Base-by-base conservation (phyloP, 2,888 invertebrate species). In the Drosophila melanocephala region DNA sequence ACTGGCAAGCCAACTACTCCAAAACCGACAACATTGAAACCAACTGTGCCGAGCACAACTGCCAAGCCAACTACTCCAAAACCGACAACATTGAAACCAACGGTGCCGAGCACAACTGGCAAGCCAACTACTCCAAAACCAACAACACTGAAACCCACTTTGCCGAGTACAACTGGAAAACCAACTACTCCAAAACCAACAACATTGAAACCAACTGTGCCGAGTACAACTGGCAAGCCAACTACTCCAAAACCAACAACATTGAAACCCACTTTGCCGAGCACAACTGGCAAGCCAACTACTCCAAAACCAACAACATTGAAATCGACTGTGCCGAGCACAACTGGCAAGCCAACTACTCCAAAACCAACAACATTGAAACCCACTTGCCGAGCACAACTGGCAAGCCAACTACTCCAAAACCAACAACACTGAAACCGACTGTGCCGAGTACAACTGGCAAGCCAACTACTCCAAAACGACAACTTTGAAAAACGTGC, bases 391-490 rank as follows among this genome's bases (percentile, higher is more conserved):
- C 16, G 4, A 50, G 26, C 26, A 32, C 16, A 1, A 44, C 56
- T 2, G 35, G 16, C 2, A 5, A 35, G 33, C 30, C n/a, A 0
- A 64, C 12, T 5, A 62, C 63, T 0, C 37, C 26, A 22, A 14
- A 35, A 12, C 39, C 16, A 3, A 51, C 72, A 7, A 69, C 72
- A 0, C 0, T 9, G 1, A 71, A 60, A 32, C 50, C 72, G 19
- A 63, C 51, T 2, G 5, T 26, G 26, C 26, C 26, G 26, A 26
- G 26, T 0, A 50, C 50, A 28, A 50, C 50, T 7, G 1, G 6
- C 0, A 50, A 6, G 3, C 26, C 26, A 2, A 26, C 2, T 0
- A 26, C 26, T 2, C 26, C 3, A 26, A 26, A 0, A 26, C 2
- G 2, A 26, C 26, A 26, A 26, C 26, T 0, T 26, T 26, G 26